Base-by-base conservation (phyloP, 2,888 invertebrate genomes). In the Phortica magna region DNA sequence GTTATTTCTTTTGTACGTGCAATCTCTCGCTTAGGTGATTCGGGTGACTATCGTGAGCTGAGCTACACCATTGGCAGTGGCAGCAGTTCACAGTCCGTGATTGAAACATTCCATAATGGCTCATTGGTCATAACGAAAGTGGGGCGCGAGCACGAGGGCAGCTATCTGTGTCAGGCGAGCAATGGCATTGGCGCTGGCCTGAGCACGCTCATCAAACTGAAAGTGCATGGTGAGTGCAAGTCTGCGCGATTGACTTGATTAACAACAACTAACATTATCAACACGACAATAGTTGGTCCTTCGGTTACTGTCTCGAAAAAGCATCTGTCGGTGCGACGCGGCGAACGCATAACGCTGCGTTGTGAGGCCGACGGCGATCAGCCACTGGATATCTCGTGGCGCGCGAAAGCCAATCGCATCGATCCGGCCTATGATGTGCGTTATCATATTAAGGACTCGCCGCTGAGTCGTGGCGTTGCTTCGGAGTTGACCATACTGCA, bases 111-210 rank as follows among this genome's bases (percentile, higher is more conserved):
- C 75, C 79, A 79, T 12, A 94, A 94, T 86, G 94, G 94, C 19
- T 93, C 93, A 7, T 86, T 94, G 78, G 91, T 93, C 77, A 93
- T 94, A 86, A 91, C 92, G 7, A 92, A 92, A 84, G 93, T 94
- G 48, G 91, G 91, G 7, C 92, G 93, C 71, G 93, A 93, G 77
- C 93, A 94, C 79, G 93, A 93, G 75, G 93, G 93, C 17, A 93
- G 92, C 84, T 94, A 93, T 83, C 90, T 94, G 76, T 94, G 94
- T 88, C 93, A 94, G 83, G 94, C 94, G 14, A 93, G 92, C 89
- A 94, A 95, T 89, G 93, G 93, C 19, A 93, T 94, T 76, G 94
- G 94, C 0, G 93, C 93, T 4, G 94, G 93, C 53, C 92, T 94
- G 80, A 94, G 94, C 89, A 94, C 94, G 87, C 92, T 94, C 77